Evolutionary conservation across 2,888 invertebrate species (phyloP).

Genomic region (Drosophila fulvimacula): DNA sequence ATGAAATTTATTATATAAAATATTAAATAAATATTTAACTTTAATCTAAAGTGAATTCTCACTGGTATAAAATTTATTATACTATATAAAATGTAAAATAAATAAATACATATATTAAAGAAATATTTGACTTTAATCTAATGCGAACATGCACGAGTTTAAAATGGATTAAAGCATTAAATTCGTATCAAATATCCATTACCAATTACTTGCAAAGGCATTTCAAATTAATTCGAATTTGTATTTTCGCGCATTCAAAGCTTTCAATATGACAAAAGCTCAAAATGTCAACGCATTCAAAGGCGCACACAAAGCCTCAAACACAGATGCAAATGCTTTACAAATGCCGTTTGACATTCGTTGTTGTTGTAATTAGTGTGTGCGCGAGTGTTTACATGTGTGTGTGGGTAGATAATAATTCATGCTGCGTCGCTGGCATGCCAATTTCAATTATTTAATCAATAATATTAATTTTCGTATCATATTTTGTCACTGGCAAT

Average conservation of each 20-base stretch:
- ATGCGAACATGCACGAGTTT: neutral
- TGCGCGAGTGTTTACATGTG: neutral
- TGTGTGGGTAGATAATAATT: constrained; percentile 64
- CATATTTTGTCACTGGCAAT: constrained; percentile 85
- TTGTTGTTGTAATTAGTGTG: constrained; percentile 9
- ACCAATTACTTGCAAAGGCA: constrained; percentile 6
- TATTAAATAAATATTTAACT: too few relatives aligned
- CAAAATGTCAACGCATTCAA: constrained; percentile 52
- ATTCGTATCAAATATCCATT: neutral
- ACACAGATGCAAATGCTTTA: constrained; percentile 35
- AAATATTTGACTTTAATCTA: neutral
- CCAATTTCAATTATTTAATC: constrained; percentile 85
- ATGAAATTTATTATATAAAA: too few relatives aligned
- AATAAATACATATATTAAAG: too few relatives aligned
- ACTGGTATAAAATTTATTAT: too few relatives aligned
- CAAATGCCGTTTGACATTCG: constrained; percentile 53
- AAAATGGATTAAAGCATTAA: neutral
- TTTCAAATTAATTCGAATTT: constrained; percentile 36
- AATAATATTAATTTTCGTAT: constrained; percentile 85
- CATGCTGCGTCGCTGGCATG: constrained; percentile 74
- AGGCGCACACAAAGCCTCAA: constrained; percentile 22
- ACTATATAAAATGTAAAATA: too few relatives aligned
- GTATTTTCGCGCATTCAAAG: constrained; percentile 31
- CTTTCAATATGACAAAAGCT: constrained; percentile 49
- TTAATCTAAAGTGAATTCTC: too few relatives aligned